Conservation (phyloP, 2,797 vertebrate genomes). For the Acropternis orthonyx region DNA sequence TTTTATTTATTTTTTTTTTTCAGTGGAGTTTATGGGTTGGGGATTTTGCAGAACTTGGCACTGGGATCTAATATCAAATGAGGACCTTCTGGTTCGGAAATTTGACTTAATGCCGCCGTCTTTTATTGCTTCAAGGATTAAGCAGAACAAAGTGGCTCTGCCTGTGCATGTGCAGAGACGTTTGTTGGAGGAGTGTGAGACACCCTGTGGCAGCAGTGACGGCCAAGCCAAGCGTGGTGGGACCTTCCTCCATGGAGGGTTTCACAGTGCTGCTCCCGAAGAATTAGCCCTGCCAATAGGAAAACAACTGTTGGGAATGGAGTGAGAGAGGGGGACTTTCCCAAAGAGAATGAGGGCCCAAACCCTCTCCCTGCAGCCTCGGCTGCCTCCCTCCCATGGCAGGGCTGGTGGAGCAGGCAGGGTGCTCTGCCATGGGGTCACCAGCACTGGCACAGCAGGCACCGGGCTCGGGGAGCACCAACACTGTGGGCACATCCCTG, state of each 20-base stretch:
- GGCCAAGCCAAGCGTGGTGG: accelerated
- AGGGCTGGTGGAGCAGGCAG: background rate
- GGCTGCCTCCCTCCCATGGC: background rate
- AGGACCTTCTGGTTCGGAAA: conserved; percentile 68
- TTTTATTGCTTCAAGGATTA: conserved; percentile 54
- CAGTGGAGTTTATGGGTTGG: conserved; percentile 39
- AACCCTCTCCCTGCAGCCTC: accelerated
- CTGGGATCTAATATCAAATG: conserved; percentile 33
- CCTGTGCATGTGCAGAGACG: background rate
- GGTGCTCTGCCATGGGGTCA: background rate
- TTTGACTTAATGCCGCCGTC: conserved; percentile 35
- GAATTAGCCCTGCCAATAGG: background rate
- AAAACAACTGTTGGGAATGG: background rate
- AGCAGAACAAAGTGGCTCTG: conserved; percentile 54
- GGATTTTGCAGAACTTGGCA: conserved; percentile 65
- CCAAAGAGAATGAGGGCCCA: background rate
- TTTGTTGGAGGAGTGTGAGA: background rate
- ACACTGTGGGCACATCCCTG: background rate
- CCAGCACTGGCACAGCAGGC: accelerated
- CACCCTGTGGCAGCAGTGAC: conserved; percentile 13
- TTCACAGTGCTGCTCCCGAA: background rate
- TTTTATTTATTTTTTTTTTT: conserved; percentile 43
- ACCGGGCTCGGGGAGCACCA: accelerated
- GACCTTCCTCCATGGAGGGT: background rate
- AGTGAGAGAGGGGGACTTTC: background rate